Percentiles rank a stretch among this genome's conserved stretches.
Evolutionary conservation across 2,888 invertebrate genomes (phyloP).

Genomic region (Chymomyza caudatula): DNA sequence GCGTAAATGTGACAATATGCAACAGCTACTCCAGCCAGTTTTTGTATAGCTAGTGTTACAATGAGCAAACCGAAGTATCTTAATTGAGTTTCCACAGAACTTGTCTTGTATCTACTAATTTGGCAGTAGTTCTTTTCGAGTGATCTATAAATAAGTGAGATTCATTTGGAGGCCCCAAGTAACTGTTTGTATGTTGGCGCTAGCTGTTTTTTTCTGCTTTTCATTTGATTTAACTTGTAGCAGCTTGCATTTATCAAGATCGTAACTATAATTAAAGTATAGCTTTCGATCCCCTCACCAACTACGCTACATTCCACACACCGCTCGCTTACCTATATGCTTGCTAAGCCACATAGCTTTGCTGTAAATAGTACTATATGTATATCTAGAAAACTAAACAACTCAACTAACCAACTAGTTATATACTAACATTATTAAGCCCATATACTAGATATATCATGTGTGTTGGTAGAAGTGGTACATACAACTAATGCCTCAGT

Average conservation of each 20-base stretch:
- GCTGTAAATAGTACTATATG: not conserved
- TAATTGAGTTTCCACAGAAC: not conserved
- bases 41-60: too few relatives aligned
- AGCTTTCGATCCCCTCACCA: not conserved
- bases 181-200: not conserved
- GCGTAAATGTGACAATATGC: conserved; percentile 38
- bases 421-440: conserved; percentile 34
- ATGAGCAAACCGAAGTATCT: not conserved
- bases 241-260: not conserved
- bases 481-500: conserved; percentile 54
- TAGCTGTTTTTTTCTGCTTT: not conserved
- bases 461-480: not conserved
- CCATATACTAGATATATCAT: conserved; percentile 30
- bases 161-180: not conserved
- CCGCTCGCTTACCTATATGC: not conserved
- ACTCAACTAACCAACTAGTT: not conserved
- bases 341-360: not conserved
- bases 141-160: not conserved
- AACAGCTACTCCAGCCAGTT: not conserved
- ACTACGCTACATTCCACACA: not conserved
- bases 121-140: too few relatives aligned
- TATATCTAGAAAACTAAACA: not conserved
- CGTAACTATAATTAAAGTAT: not conserved
- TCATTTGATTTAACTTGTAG: not conserved
- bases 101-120: not conserved